Conservation (phyloP, 64 coral and sea anemone species). For the Porites australiensis region DNA sequence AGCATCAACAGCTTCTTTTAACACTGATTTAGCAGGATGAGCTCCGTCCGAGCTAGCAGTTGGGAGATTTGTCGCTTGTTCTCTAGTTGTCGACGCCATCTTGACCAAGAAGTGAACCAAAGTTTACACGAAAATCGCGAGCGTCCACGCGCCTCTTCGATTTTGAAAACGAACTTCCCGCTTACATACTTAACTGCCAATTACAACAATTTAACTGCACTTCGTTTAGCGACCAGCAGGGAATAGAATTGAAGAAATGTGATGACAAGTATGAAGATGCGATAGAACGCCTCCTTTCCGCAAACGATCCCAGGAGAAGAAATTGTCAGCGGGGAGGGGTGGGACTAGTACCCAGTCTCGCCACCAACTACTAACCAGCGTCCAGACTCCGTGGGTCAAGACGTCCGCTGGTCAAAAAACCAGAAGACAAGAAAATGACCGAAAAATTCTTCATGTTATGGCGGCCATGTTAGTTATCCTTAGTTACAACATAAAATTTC, state of each 20-base stretch:
- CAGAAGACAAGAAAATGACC: too few relatives aligned
- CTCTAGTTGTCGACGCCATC: background rate
- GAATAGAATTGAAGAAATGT: background rate
- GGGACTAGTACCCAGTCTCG: background rate
- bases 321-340: background rate
- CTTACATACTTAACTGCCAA: background rate
- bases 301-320: background rate
- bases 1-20: constrained; percentile 98
- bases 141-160: background rate
- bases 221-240: background rate
- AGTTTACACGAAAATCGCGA: background rate
- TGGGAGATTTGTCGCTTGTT: constrained; percentile 15
- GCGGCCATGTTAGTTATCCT: too few relatives aligned
- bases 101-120: background rate
- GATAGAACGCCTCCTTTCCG: background rate
- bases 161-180: background rate
- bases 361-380: too few relatives aligned
- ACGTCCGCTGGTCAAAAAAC: too few relatives aligned
- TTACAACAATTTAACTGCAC: background rate
- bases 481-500: too few relatives aligned
- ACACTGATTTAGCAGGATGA: constrained; percentile 82
- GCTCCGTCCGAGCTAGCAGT: constrained; percentile 21
- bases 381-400: too few relatives aligned
- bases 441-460: too few relatives aligned
- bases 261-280: constrained; percentile 6